phyloP scores from a whole-genome alignment of 2,797 vertebrate genomes.

The Podargus strigoides region DNA sequence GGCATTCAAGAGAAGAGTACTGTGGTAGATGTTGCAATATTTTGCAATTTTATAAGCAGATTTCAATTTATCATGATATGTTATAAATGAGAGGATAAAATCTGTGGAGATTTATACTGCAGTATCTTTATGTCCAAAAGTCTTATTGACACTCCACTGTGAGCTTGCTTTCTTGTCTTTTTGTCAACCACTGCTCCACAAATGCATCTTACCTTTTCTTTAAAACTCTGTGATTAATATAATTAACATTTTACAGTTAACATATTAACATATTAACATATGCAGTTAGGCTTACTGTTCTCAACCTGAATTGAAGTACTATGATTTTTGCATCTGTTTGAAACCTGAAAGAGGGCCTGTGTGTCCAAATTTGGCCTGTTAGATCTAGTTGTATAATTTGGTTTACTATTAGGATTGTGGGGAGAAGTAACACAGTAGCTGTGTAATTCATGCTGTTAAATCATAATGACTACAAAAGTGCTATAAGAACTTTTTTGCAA shows the following conservation, averaged over 20 bases:
- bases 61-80: neutral
- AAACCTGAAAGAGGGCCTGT: neutral
- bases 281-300: neutral
- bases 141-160: neutral
- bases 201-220: neutral
- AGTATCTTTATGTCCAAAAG: neutral
- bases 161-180: neutral
- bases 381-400: neutral
- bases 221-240: neutral
- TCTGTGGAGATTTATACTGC: neutral
- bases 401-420: neutral
- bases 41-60: neutral
- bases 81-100: neutral
- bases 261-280: neutral
- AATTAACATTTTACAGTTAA: neutral
- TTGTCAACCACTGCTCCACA: neutral
- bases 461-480: neutral
- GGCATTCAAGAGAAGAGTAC: neutral
- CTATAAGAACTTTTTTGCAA: neutral
- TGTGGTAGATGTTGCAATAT: neutral
- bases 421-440: neutral
- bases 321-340: neutral
- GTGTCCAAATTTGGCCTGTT: accelerated
- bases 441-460: neutral
- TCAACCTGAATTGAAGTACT: neutral